Evolutionary conservation across 2,888 invertebrate genomes (phyloP), one percentile per base, ranked within the genome.

Genomic region (Acanthosoma haemorrhoidale): DNA sequence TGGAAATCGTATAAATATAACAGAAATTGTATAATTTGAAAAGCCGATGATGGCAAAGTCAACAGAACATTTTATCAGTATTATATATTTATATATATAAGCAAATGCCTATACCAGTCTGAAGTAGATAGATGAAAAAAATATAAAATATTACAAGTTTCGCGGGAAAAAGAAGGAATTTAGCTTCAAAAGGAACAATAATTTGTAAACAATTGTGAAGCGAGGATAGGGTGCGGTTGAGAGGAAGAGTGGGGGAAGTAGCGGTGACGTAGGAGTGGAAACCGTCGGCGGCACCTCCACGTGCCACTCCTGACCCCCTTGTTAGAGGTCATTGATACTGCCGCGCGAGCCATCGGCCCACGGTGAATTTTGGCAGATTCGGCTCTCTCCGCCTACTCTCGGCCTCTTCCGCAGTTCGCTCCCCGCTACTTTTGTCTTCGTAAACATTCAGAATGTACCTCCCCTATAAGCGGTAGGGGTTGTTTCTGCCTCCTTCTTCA

Each of bases 251-350:
- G 6, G 18, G 59, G 15, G 63, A 39, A 39, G 38, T 11, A 29
- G 68, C 59, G 36, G 21, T 29, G 18, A 25, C 25, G 58, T 15
- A 25, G 29, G 13, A 8, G 68, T 34, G 68, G 74, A 77, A 77
- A 77, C 77, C 77, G 66, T 58, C 39, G 74, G 63, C 73, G 70
- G 41, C 71, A 73, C 78, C 78, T 77, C 78, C 78, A 78, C 78
- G 78, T 76, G 78, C 75, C 68, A 69, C 51, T 71, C 69, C 70
- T 61, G 43, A 39, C 63, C 73, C 72, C 71, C 73, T 73, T 71
- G 72, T 74, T 73, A 73, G 72, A 76, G 76, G 76, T 77, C 77
- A 75, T 75, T 76, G 75, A 73, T 74, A 70, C 73, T 72, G 63
- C 70, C 32, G 70, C 38, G 70, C 72, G 69, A 71, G 70, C 73